Evolutionary conservation across 2,797 vertebrate species (phyloP).

Genomic region (Halcyon badia): DNA sequence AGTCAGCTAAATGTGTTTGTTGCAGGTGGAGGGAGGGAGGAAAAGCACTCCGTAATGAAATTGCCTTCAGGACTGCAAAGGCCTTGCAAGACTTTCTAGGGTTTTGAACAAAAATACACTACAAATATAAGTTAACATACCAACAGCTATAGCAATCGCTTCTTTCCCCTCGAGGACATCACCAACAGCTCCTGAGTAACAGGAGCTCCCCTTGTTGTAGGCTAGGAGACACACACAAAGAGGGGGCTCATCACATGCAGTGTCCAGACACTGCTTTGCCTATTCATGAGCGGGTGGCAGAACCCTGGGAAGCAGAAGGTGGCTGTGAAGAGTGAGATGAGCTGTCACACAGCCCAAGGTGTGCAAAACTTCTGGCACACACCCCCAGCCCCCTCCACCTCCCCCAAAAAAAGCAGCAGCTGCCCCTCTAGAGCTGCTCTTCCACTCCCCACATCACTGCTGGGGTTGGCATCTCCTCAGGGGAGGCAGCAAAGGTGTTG

Average conservation of each 20-base stretch:
- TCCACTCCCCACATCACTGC: rapidly evolving
- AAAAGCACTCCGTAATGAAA: background rate
- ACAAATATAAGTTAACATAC: background rate
- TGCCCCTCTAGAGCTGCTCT: rapidly evolving
- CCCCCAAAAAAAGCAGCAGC: background rate
- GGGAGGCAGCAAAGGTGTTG: background rate
- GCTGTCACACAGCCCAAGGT: background rate
- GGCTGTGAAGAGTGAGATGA: rapidly evolving
- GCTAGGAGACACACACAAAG: background rate
- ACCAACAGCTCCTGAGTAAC: background rate
- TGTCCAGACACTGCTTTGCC: rapidly evolving
- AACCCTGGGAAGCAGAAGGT: background rate
- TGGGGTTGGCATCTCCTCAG: background rate
- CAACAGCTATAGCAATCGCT: background rate
- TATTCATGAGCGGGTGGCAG: rapidly evolving
- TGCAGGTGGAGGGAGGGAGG: background rate
- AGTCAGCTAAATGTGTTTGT: background rate
- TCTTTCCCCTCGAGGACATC: background rate
- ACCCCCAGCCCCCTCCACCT: no score
- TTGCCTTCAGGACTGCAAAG: background rate
- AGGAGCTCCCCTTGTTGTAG: background rate
- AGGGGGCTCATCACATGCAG: rapidly evolving
- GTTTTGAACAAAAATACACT: background rate
- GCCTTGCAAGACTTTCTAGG: rapidly evolving
- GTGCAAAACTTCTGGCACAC: background rate